Conservation (phyloP, 2,888 invertebrate genomes). For the Lasius fuliginosus region DNA sequence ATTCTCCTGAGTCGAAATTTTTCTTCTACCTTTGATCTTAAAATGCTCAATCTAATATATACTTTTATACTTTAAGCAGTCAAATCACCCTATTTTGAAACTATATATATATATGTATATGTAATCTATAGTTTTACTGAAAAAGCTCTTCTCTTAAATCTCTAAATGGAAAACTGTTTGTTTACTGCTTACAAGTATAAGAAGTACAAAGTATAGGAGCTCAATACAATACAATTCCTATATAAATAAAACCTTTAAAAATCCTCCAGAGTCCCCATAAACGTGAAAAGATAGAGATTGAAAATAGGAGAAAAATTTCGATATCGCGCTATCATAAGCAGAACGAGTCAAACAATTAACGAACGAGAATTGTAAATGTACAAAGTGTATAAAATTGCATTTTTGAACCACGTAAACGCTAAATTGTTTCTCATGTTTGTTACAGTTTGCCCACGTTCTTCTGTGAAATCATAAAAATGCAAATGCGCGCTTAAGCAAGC, state of each 20-base stretch:
- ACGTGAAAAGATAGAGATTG: neutral
- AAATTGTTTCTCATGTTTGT: conserved; percentile 11
- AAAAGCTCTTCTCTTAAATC: no score
- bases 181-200: neutral
- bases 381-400: conserved; percentile 1
- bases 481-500: neutral
- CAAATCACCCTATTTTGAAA: no score
- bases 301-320: neutral
- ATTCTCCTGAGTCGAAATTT: no score
- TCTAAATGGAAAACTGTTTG: neutral
- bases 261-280: neutral
- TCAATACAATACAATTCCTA: no score
- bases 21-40: no score
- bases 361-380: neutral
- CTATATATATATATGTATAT: no score
- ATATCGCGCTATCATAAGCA: neutral
- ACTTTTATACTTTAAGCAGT: no score
- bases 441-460: conserved; percentile 7
- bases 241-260: no score
- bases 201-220: neutral
- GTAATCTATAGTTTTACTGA: no score
- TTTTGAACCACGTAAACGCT: neutral
- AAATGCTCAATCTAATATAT: no score
- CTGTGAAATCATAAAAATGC: conserved; percentile 48
- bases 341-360: neutral